Conservation (phyloP, 1,140 invertebrate species). For the Dendroctonus ponderosae region DNA sequence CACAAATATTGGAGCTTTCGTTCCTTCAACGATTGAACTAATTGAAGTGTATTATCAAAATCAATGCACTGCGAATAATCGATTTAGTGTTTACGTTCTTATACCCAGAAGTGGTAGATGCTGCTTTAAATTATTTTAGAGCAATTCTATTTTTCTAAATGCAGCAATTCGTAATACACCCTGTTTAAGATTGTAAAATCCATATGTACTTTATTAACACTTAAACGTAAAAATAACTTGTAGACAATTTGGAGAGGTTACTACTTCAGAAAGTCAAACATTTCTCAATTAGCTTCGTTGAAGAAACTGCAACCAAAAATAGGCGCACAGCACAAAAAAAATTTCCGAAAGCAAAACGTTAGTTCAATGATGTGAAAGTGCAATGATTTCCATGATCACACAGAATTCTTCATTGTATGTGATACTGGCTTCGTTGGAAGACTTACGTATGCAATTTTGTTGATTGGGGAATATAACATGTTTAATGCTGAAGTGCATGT, state of each 20-base stretch:
- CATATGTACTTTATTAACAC: background rate
- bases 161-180: too few species aligned
- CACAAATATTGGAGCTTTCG: too few species aligned
- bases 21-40: too few species aligned
- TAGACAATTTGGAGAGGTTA: constrained; percentile 65
- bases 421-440: constrained; percentile 53
- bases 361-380: constrained; percentile 47
- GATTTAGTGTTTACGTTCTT: too few species aligned
- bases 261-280: constrained; percentile 50
- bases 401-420: constrained; percentile 49
- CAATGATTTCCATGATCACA: constrained; percentile 51
- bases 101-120: too few species aligned
- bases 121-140: too few species aligned
- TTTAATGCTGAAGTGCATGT: background rate
- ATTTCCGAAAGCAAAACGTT: constrained; percentile 52
- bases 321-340: constrained; percentile 48
- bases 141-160: too few species aligned
- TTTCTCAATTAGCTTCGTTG: constrained; percentile 50
- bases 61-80: too few species aligned
- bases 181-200: too few species aligned
- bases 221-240: background rate
- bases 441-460: constrained; percentile 42
- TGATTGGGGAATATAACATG: too few species aligned
- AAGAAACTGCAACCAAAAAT: constrained; percentile 52
- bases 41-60: too few species aligned